Evolutionary conservation across 2,888 invertebrate genomes (phyloP).

Genomic region (Glyphotaelius pellucidus): DNA sequence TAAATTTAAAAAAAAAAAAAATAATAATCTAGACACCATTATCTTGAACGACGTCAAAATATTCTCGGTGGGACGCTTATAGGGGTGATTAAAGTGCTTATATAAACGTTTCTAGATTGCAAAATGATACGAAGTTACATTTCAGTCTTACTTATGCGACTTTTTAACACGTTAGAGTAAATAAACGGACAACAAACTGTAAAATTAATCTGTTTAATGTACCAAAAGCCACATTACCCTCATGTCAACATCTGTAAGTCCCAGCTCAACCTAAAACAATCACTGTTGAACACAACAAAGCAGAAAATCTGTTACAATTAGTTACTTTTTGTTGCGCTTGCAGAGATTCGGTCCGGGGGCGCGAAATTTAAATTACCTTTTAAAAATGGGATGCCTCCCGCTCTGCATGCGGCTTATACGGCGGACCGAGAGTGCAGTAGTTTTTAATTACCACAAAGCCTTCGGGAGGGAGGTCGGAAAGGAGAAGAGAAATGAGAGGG

Average conservation of each 20-base stretch:
- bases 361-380: constrained; percentile 18
- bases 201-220: background rate
- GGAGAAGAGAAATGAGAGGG: background rate
- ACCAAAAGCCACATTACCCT: background rate
- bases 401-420: background rate
- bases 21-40: background rate
- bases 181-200: background rate
- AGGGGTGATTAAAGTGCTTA: background rate
- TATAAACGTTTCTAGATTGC: background rate
- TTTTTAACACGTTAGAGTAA: background rate
- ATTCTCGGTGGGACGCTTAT: background rate
- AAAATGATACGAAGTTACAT: background rate
- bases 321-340: background rate
- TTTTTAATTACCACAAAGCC: constrained; percentile 46
- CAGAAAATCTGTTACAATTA: background rate
- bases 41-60: background rate
- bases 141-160: background rate
- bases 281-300: background rate
- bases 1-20: too few species aligned
- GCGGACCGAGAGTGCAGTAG: constrained; percentile 21
- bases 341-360: background rate
- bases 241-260: background rate
- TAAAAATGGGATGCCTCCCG: background rate
- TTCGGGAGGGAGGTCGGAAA: background rate
- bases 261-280: background rate